Conservation (phyloP, 2,888 invertebrate species). For the Leistus spinibarbis region DNA sequence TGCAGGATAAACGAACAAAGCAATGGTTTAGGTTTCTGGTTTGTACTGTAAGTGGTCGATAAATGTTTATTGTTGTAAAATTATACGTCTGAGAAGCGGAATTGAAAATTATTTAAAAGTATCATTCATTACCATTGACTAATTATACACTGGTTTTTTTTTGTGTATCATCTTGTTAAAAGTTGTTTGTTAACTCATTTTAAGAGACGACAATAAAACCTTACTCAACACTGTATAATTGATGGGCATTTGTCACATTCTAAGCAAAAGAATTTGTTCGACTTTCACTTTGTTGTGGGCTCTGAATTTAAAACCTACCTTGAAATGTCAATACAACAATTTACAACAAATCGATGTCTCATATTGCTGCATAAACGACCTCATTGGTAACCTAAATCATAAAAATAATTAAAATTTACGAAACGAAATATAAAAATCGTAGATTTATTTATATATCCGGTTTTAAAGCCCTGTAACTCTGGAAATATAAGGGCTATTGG, state of each 20-base stretch:
- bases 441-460: no score
- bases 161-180: not conserved
- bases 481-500: no score
- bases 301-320: not conserved
- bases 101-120: not conserved
- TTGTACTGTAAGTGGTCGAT: no score
- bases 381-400: no score
- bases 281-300: conserved; percentile 12
- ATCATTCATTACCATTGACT: not conserved
- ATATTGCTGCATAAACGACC: no score
- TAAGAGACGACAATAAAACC: not conserved
- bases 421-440: no score
- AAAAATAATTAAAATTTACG: no score
- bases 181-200: not conserved
- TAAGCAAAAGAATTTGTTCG: conserved; percentile 16
- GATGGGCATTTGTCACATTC: conserved; percentile 20
- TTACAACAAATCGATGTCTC: not conserved
- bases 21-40: no score
- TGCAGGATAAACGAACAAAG: no score
- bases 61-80: no score
- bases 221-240: conserved; percentile 13
- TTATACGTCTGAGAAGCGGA: not conserved
- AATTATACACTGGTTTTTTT: not conserved
- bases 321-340: not conserved
- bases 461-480: no score